Percentiles rank a stretch among this genome's conserved stretches.
These are phyloP conservation scores for Percopsis omiscomaycus DNA, from an alignment of 2,797 vertebrate species.

Conservation along the genomic window DNA sequence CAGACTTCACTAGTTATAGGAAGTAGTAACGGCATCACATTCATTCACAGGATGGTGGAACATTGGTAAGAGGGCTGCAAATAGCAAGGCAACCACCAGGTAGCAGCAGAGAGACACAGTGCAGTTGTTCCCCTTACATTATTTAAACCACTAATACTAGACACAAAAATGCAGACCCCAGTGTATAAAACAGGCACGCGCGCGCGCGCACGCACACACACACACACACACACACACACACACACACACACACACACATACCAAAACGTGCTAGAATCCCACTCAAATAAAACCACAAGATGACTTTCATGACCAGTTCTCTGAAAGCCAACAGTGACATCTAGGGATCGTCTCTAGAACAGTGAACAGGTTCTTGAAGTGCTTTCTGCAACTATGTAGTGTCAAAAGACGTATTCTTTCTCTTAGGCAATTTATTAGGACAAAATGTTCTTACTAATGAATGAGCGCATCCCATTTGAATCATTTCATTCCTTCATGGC, in stretches of 20 bases:
- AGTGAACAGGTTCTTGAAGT: too few species aligned
- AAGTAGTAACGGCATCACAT: too few species aligned
- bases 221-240: background rate
- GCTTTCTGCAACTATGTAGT: too few species aligned
- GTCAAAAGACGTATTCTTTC: too few species aligned
- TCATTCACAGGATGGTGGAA: too few species aligned
- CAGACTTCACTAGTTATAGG: too few species aligned
- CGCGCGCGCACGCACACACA: background rate
- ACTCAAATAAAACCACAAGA: background rate
- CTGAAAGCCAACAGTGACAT: conserved; percentile 32
- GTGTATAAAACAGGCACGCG: background rate
- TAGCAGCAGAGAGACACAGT: conserved; percentile 1
- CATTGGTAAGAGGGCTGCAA: too few species aligned
- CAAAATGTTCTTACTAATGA: background rate
- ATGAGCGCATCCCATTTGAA: background rate
- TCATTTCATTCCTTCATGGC: too few species aligned
- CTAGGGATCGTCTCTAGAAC: conserved; percentile 26
- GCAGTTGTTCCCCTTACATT: background rate
- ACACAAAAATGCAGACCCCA: background rate
- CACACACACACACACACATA: background rate
- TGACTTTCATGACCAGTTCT: background rate
- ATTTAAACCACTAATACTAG: background rate
- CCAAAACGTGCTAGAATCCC: background rate
- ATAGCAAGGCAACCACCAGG: conserved; percentile 7
- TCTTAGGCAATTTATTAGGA: too few species aligned